Base-by-base conservation (phyloP, 2,888 invertebrate genomes). In the Acleris emargana region DNA sequence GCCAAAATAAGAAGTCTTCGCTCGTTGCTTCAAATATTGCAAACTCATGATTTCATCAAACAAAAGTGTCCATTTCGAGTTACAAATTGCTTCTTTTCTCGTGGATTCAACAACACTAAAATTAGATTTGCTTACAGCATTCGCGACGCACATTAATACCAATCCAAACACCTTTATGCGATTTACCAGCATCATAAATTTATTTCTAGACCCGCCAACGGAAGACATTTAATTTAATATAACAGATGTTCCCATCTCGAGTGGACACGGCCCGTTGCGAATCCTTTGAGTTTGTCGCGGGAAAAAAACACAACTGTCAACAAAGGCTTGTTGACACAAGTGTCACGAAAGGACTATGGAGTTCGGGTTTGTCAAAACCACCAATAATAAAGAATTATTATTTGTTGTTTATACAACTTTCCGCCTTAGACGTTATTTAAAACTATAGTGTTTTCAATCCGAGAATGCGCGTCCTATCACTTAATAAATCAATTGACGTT, bases 241-340 rank as follows among this genome's bases (percentile, higher is more conserved):
- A 84, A 85, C 86, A 85, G 83, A 87, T 88, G 87, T 81, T 75
- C 84, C 79, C 83, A 83, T 85, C 80, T 80, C 78, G 71, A 83
- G 80, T 82, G 83, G 84, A 76, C 85, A 83, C 78, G 86, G 78
- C 76, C 79, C 79, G 79, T 71, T 76, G 83, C 79, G 80, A 86
- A 84, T 85, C 87, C 89, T 90, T 89, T 88, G 88, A 89, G 81
- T 80, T 83, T 76, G 88, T 87, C 84, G 84, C 81, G 73, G 73
- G 62, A 81, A 87, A 87, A 88, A 64, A 54, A 54, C 20, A 49
- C 83, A 84, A 84, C 82, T 81, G 81, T 81, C 83, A 83, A 85
- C 84, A 86, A 87, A 83, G 80, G 81, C 80, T 81, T 89, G 88
- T 89, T 89, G 83, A 88, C 87, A 77, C 87, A 88, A 87, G 86